These are phyloP conservation scores for Synergus laeviventris DNA, from an alignment of 2,888 invertebrate genomes.

Conservation along the genomic window DNA sequence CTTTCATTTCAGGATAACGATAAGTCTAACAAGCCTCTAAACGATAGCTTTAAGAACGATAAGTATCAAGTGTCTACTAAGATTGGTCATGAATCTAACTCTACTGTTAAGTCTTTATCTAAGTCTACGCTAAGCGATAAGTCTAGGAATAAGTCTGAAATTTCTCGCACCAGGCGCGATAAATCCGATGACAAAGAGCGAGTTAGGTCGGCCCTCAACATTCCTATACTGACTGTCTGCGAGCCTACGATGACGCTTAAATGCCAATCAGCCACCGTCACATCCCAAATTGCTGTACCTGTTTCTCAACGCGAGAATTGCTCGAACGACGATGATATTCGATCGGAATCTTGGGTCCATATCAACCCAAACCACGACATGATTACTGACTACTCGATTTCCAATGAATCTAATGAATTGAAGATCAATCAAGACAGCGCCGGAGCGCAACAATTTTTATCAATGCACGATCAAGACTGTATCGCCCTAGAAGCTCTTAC, in stretches of 20 bases:
- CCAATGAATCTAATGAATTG: conserved; percentile 43
- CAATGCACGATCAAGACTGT: conserved; percentile 29
- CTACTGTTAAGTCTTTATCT: conserved; percentile 72
- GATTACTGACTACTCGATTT: conserved; percentile 44
- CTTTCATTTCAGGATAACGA: conserved; percentile 77
- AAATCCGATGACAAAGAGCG: conserved; percentile 60
- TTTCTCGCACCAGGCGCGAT: conserved; percentile 66
- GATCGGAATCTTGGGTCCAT: neutral
- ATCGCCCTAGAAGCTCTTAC: conserved; percentile 24
- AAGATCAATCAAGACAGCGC: conserved; percentile 16
- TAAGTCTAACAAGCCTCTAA: conserved; percentile 72
- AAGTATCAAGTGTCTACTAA: conserved; percentile 67
- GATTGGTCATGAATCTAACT: conserved; percentile 69
- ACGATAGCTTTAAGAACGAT: conserved; percentile 69
- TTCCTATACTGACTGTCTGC: conserved; percentile 76
- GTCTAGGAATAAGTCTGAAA: conserved; percentile 72
- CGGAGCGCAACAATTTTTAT: conserved; percentile 44
- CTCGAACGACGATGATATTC: conserved; percentile 60
- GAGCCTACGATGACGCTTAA: conserved; percentile 76
- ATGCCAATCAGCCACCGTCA: conserved; percentile 74
- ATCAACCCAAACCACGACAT: conserved; percentile 27
- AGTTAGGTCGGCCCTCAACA: conserved; percentile 71
- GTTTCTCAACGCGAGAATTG: conserved; percentile 65
- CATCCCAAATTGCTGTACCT: conserved; percentile 75
- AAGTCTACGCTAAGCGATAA: conserved; percentile 73